These are phyloP conservation scores for Rhynchophorus ferrugineus DNA, from an alignment of 1,140 invertebrate genomes.

Conservation along the genomic window DNA sequence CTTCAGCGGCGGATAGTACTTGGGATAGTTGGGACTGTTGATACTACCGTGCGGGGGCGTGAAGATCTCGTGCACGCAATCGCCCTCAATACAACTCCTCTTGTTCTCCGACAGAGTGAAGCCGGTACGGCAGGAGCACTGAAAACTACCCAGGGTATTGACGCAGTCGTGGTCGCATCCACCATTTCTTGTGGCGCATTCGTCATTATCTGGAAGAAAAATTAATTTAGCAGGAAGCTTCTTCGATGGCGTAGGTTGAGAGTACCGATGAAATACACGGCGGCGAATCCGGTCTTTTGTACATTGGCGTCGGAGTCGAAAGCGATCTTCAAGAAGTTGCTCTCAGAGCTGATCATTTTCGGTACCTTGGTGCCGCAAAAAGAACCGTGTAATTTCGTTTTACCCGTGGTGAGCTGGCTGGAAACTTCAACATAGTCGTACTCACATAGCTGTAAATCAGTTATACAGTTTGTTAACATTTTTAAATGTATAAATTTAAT, in stretches of 20 bases:
- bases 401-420: constrained; percentile 73
- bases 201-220: constrained; percentile 73
- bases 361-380: constrained; percentile 82
- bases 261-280: constrained; percentile 83
- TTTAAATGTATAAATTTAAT: no score
- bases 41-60: constrained; percentile 59
- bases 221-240: no score
- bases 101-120: constrained; percentile 91
- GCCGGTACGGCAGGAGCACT: constrained; percentile 90
- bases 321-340: constrained; percentile 74
- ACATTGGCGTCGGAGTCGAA: constrained; percentile 92
- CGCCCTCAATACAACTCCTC: constrained; percentile 93
- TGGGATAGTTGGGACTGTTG: constrained; percentile 86
- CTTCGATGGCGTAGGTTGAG: no score
- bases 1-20: constrained; percentile 87
- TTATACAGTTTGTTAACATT: background rate
- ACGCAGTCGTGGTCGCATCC: constrained; percentile 95
- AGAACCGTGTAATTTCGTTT: constrained; percentile 68
- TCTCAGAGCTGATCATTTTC: constrained; percentile 83
- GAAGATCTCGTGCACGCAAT: constrained; percentile 70
- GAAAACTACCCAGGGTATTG: constrained; percentile 91
- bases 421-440: constrained; percentile 89
- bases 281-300: constrained; percentile 89
- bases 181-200: constrained; percentile 90
- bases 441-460: constrained; percentile 78